phyloP scores from a whole-genome alignment of 2,113 vertebrate species.

The Etheostoma spectabile region DNA sequence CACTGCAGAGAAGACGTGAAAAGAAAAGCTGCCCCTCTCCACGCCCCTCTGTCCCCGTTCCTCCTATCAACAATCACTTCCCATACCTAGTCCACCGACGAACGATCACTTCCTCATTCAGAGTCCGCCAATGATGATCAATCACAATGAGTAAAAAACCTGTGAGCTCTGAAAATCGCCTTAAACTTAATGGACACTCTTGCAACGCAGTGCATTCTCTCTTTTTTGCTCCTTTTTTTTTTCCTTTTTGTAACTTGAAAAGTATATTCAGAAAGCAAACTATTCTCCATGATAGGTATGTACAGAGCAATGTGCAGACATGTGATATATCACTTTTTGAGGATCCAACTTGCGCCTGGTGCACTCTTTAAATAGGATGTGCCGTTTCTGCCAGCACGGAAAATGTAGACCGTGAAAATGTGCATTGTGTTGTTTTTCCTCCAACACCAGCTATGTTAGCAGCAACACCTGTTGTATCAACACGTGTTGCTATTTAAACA shows the following conservation, averaged over 20 bases:
- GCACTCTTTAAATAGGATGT: slow-evolving; percentile 49
- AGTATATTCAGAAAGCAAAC: slow-evolving; percentile 94
- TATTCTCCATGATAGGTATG: slow-evolving; percentile 94
- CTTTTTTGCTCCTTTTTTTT: slow-evolving; percentile 66
- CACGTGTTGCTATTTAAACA: slow-evolving; percentile 48
- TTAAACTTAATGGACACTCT: slow-evolving; percentile 98
- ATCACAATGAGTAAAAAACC: slow-evolving; percentile 84
- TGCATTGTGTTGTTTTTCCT: slow-evolving; percentile 31
- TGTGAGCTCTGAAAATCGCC: slow-evolving; percentile 98
- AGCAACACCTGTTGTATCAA: slow-evolving; percentile 74
- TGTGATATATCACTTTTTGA: slow-evolving; percentile 91
- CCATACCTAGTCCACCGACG: slow-evolving; percentile 64
- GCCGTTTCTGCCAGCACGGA: slow-evolving; percentile 19
- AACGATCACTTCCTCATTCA: slow-evolving; percentile 64
- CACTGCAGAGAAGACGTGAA: slow-evolving; percentile 62
- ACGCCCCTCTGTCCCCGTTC: slow-evolving; percentile 16
- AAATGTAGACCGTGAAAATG: slow-evolving; percentile 30
- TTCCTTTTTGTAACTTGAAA: slow-evolving; percentile 90
- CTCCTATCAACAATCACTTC: slow-evolving; percentile 47
- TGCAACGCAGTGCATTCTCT: slow-evolving; percentile 90
- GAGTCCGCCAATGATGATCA: slow-evolving; percentile 74
- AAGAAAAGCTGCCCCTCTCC: slow-evolving; percentile 33
- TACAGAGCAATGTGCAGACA: slow-evolving; percentile 95
- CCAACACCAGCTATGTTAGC: slow-evolving; percentile 32
- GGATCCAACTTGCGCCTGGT: slow-evolving; percentile 90